phyloP scores from a whole-genome alignment of 2,113 vertebrate species.

The Paramisgurnus dabryanus region DNA sequence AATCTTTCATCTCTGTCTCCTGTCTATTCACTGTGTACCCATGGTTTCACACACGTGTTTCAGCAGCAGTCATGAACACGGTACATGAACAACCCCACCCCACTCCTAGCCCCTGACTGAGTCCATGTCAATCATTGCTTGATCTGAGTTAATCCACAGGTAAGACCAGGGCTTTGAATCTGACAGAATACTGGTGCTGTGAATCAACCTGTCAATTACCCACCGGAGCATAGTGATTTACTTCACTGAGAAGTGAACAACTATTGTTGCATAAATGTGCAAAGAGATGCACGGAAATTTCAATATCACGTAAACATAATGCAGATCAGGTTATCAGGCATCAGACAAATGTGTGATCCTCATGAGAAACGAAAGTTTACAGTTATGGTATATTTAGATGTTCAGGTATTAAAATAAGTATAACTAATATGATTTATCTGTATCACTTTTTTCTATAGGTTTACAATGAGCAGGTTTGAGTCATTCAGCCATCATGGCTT shows the following conservation, averaged over 20 bases:
- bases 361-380: background rate
- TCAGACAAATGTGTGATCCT: background rate
- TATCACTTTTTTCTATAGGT: background rate
- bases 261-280: background rate
- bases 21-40: conserved; percentile 43
- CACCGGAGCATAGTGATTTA: background rate
- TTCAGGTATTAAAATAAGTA: background rate
- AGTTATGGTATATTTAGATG: no score
- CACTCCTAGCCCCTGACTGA: conserved; percentile 22
- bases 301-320: background rate
- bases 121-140: conserved; percentile 68
- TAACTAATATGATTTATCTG: background rate
- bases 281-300: conserved; percentile 10
- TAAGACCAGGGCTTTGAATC: conserved; percentile 69
- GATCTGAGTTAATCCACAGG: conserved; percentile 74
- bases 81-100: conserved; percentile 44
- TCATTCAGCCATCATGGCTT: background rate
- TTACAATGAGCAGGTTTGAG: background rate
- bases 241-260: conserved; percentile 13
- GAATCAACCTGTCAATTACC: conserved; percentile 43
- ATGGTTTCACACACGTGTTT: conserved; percentile 60
- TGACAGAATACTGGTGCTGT: conserved; percentile 61
- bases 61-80: conserved; percentile 52
- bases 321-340: background rate
- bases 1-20: conserved; percentile 52